These are phyloP conservation scores for Garrulus glandarius DNA, from an alignment of 2,797 vertebrate species.

Conservation along the genomic window DNA sequence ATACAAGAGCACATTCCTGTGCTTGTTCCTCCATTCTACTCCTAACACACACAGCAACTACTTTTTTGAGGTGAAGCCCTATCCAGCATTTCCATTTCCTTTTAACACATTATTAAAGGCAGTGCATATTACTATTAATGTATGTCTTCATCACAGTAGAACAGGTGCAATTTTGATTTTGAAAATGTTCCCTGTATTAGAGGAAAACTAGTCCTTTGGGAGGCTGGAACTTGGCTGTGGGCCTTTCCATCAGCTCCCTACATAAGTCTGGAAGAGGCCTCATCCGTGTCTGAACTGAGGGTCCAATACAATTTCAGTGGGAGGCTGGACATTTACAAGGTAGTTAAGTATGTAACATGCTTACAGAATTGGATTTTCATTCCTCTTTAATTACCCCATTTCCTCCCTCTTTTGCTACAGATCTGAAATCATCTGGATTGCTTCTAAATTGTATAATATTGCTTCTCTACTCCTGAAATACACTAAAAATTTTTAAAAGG, in stretches of 20 bases:
- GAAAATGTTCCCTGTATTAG: background rate
- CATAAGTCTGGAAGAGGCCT: background rate
- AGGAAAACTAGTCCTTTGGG: background rate
- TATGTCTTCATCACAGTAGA: background rate
- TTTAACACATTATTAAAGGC: background rate
- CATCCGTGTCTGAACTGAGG: background rate
- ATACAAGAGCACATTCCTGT: background rate
- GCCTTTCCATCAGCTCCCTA: background rate
- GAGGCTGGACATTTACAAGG: background rate
- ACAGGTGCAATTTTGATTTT: background rate
- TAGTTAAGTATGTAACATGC: background rate
- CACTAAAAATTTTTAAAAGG: background rate
- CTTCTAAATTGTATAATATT: background rate
- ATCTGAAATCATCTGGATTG: background rate
- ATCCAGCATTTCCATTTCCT: background rate
- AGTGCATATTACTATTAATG: background rate
- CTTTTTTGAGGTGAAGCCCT: background rate
- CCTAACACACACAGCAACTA: rapidly evolving
- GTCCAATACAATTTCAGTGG: background rate
- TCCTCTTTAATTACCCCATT: background rate
- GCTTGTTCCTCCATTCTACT: background rate
- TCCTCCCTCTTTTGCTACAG: background rate
- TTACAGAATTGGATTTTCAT: background rate
- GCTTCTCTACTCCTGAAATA: background rate
- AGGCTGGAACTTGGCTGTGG: background rate